Conservation (phyloP, 2,113 vertebrate species). For the Ginglymostoma cirratum region DNA sequence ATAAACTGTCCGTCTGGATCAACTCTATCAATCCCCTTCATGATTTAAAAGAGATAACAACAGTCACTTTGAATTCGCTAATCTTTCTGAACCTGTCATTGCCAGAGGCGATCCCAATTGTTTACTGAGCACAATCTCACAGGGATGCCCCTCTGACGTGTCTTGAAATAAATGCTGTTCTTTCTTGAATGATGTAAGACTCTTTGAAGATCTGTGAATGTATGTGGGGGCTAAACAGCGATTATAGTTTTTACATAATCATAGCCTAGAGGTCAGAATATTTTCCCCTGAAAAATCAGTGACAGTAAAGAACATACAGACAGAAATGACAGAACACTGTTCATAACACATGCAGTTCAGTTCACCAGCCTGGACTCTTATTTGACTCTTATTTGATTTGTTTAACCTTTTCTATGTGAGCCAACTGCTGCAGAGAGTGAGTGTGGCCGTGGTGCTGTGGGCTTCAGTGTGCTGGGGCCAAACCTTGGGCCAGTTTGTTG, state of each 20-base stretch:
- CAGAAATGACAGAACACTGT: no score
- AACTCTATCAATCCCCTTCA: background rate
- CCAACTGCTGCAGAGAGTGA: background rate
- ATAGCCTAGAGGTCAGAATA: no score
- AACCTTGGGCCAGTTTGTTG: background rate
- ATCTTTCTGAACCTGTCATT: background rate
- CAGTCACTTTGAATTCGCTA: background rate
- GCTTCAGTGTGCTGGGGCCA: background rate
- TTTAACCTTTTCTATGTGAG: background rate
- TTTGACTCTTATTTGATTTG: background rate
- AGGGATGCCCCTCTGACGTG: background rate
- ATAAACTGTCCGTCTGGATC: background rate
- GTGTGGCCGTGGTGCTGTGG: background rate
- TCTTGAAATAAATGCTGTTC: background rate
- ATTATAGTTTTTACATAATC: background rate
- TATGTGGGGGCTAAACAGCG: background rate
- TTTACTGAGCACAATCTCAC: background rate
- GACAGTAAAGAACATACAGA: no score
- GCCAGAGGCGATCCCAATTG: background rate
- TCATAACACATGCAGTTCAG: no score
- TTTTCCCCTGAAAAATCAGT: no score
- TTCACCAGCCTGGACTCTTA: no score
- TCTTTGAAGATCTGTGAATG: background rate
- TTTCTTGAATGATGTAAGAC: background rate
- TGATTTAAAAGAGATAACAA: background rate